Base-by-base conservation (phyloP, 2,888 invertebrate species). In the Operophtera brumata region DNA sequence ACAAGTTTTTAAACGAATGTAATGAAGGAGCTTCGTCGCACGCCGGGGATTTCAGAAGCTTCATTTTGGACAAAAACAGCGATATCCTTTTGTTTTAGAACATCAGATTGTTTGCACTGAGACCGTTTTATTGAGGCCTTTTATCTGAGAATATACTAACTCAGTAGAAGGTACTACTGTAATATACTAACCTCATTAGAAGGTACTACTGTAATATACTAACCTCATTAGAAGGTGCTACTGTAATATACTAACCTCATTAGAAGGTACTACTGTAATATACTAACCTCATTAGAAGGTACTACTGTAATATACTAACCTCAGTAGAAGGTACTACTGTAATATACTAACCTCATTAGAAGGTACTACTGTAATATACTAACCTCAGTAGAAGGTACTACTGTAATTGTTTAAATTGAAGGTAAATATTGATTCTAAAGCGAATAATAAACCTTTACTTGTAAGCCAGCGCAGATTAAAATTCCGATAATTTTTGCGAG, bases 1-100 rank as follows among this genome's bases (percentile, higher is more conserved):
- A 50, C 52, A 61, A 61, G 57, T 57, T 57, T 54, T 57, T 54
- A 57, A 54, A 57, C 51, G 46, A 54, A 54, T 43, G 51, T 47
- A 56, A 56, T 56, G 45, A 51, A 54, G 49, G 40, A 48, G 44
- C 53, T 54, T 54, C 37, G 50, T 59, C 40, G 54, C 50, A 50
- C 35, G 54, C 64, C 28, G 45, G 35, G 42, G 43, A 54, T 43
- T 44, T 14, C 43, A 47, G 35, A 5, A 32, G 26, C 25, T 52
- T 39, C 20, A 44, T 32, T 9, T 41, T 47, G 32, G 55, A 54
- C 47, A 35, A 44, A 51, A 54, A 43, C 39, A 40, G 25, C 20
- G 12, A 44, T 44, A 44, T 54, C 40, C 40, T 47, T 56, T 56
- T 56, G 50, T 51, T 56, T 56, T 51, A 30, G 47, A 47, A 51